Evolutionary conservation across 1,140 invertebrate genomes (phyloP).

Genomic region (Gonioctena quinquepunctata): DNA sequence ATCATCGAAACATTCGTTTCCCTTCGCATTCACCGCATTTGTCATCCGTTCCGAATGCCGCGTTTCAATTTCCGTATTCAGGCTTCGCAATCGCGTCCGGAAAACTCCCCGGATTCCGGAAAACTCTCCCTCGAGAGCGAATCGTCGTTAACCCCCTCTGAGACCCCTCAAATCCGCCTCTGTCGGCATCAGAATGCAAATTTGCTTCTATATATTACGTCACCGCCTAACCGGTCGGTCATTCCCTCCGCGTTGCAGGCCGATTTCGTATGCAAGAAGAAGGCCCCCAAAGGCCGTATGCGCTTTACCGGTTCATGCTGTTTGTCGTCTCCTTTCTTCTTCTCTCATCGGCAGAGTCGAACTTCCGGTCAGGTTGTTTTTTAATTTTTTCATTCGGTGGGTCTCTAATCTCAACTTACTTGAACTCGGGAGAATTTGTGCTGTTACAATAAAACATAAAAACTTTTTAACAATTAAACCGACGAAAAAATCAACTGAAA

Average conservation of each 20-base stretch:
- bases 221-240: background rate
- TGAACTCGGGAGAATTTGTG: no score
- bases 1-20: background rate
- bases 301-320: background rate
- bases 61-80: background rate
- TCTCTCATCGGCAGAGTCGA: no score
- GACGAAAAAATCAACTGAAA: no score
- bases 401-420: no score
- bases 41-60: background rate
- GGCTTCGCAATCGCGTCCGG: background rate
- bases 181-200: background rate
- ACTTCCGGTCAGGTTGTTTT: no score
- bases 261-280: constrained; percentile 2
- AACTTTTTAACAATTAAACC: no score
- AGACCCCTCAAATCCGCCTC: background rate
- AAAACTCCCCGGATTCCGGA: background rate
- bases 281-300: background rate
- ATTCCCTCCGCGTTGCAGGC: background rate
- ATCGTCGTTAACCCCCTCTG: background rate
- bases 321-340: background rate
- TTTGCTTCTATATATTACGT: background rate
- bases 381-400: no score
- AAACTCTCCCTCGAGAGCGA: background rate
- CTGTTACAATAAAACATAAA: no score
- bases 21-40: background rate